These are phyloP conservation scores for Volucella bombylans DNA, from an alignment of 2,888 invertebrate genomes.

Conservation along the genomic window DNA sequence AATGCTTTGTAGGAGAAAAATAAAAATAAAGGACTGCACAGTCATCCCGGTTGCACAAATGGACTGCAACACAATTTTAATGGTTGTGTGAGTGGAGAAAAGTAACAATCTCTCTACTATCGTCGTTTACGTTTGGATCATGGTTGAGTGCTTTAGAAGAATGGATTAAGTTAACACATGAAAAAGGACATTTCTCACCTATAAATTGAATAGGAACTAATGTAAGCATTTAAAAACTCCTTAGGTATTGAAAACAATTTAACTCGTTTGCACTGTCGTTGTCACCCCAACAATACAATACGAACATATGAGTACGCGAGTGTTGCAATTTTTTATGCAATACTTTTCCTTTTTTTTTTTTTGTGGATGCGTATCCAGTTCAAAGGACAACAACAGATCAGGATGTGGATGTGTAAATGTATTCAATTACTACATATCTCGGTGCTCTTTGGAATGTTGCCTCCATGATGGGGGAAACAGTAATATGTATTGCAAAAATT, in stretches of 20 bases:
- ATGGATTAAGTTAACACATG: neutral
- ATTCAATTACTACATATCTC: constrained; percentile 1
- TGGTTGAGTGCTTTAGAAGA: constrained; percentile 43
- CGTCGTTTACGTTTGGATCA: constrained; percentile 35
- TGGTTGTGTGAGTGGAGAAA: neutral
- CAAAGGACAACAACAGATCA: constrained; percentile 17
- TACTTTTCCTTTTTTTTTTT: neutral
- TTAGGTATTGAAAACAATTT: constrained; percentile 31
- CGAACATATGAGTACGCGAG: neutral
- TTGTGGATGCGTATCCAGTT: neutral
- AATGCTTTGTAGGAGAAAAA: too few species aligned
- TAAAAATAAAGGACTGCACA: neutral
- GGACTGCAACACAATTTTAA: neutral
- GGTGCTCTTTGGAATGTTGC: too few species aligned
- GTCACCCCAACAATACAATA: constrained; percentile 42
- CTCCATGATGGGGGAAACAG: too few species aligned
- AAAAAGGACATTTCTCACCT: neutral
- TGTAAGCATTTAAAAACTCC: constrained; percentile 9
- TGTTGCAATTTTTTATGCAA: constrained; percentile 27
- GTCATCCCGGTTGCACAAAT: neutral
- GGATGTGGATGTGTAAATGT: neutral
- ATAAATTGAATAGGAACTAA: neutral
- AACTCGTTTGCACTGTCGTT: constrained; percentile 17
- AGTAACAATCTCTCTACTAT: constrained; percentile 4
- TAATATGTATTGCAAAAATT: constrained; percentile 16